Base-by-base conservation (phyloP, 2,113 vertebrate genomes). In the Hippocampus comes region DNA sequence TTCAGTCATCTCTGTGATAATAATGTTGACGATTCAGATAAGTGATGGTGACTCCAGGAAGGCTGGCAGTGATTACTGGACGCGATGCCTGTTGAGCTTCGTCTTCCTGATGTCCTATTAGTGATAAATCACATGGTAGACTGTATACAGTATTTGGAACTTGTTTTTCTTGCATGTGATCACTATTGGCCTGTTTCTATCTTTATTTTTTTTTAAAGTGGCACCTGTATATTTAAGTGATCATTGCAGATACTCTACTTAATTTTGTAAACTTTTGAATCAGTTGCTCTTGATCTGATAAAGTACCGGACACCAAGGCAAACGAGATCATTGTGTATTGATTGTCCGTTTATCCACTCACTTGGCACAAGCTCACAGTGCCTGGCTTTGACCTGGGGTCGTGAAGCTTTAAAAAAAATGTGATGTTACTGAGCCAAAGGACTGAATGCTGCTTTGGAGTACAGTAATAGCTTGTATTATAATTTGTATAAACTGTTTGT, bases 51-150 rank as follows among this genome's bases (percentile, higher is more conserved):
- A 86, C 71, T 87, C 77, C 76, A 25, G 38, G 56, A 73, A 60
- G 42, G 25, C 63, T 76, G 76, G 71, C 82, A 4, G 42, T 81
- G 80, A 88, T 86, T 64, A 80, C 60, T 83, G 78, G 72, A 66
- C 71, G 38, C 30, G 34, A 18, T 57, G 6, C 38, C 15, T 70
- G 74, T 56, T 43, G 34, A 57, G 66, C 63, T 7, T 78, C 72
- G 59, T 81, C 30, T 67, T 66, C 23, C 55, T 8, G 21, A 12
- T 59, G 63, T 72, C 38, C 27, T 41, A 73, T 77, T 70, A 53
- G 42, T 43, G 75, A 6, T 10, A 74, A 74, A 74, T 84, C 75
- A 73, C 68, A 63, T 49, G 48, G 56, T 15, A 56, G 61, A 75
- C 42, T 68, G 0, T 60, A 14, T 78, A 74, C 67, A 70, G 18